Evolutionary conservation across 2,797 vertebrate species (phyloP), one percentile per base, ranked within the genome.

Genomic region (Onychomys arenicola): DNA sequence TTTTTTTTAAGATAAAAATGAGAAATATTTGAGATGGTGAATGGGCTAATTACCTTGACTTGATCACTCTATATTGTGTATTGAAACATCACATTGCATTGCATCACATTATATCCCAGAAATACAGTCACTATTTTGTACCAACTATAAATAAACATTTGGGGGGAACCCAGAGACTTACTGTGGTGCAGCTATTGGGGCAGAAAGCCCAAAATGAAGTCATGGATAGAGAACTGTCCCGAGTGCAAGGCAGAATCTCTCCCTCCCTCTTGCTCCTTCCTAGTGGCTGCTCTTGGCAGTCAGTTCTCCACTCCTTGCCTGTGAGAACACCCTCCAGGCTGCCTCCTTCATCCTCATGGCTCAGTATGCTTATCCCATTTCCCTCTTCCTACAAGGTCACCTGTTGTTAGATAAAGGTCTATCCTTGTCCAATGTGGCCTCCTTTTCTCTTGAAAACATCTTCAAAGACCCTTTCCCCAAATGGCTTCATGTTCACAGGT

Each of bases 281-380:
- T 90, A 10, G 19, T 49, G 46, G 3, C 27, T 6, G 10, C 25
- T 34, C 3, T 1, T 0, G 3, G 16, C 4, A 10, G 5, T 67
- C 4, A 10, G 5, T 67, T 12, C 3, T 63, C 12, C 5, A 21
- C 37, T n/a, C 7, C 29, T 40, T 67, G 52, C 21, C 52, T 52
- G 0, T 65, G 10, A 12, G 21, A 43, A 12, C 37, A 75, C 37
- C n/a, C 7, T 76, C 46, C 9, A 32, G 55, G 65, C 32, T 73
- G 40, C 16, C 40, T 16, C 57, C 55, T 52, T 57, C 37, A 27
- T 63, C 43, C n/a, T 59, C 23, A 0, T 46, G 29, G 49, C 11
- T 77, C 25, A 9, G 25, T 9, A 43, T 37, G 1, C 57, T n/a
- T 73, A 43, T 65, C 27, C 9, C 29, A 77, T 25, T n/a, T 67